Evolutionary conservation across 35 echinoderm and acorn worm species (phyloP).

Genomic region (Heliocidaris erythrogramma): DNA sequence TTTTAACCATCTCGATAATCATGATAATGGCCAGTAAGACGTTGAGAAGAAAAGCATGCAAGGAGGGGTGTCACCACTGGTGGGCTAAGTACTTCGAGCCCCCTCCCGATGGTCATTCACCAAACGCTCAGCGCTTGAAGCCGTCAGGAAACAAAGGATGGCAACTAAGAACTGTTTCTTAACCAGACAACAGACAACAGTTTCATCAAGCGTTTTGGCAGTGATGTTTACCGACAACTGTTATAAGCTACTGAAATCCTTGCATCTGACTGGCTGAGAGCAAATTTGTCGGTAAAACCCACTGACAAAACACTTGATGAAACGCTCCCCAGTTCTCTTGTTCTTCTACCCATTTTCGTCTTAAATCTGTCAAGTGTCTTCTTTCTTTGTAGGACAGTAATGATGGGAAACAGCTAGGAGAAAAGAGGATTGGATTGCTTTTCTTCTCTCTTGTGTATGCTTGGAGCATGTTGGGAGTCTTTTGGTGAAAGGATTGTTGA

Average conservation of each 20-base stretch:
- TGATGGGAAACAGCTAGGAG: neutral
- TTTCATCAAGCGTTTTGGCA: neutral
- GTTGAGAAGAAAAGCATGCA: neutral
- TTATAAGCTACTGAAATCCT: no score
- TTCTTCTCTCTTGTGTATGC: neutral
- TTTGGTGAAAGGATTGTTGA: neutral
- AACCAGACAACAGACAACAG: neutral
- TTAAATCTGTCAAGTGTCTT: neutral
- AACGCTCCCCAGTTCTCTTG: no score
- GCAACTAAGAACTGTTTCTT: neutral
- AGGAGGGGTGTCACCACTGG: neutral
- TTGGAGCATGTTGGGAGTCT: neutral
- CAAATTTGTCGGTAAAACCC: no score
- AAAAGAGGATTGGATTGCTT: neutral
- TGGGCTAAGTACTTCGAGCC: neutral
- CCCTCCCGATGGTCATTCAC: neutral
- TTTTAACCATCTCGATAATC: neutral
- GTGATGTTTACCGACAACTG: no score
- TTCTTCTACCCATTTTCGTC: neutral
- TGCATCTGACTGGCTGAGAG: no score
- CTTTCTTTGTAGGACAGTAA: neutral
- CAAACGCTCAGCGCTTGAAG: neutral
- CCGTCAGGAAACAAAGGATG: neutral
- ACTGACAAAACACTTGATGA: no score
- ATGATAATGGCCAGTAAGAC: neutral